phyloP scores from a whole-genome alignment of 2,888 invertebrate genomes.

The Lasioglossum villosulum region DNA sequence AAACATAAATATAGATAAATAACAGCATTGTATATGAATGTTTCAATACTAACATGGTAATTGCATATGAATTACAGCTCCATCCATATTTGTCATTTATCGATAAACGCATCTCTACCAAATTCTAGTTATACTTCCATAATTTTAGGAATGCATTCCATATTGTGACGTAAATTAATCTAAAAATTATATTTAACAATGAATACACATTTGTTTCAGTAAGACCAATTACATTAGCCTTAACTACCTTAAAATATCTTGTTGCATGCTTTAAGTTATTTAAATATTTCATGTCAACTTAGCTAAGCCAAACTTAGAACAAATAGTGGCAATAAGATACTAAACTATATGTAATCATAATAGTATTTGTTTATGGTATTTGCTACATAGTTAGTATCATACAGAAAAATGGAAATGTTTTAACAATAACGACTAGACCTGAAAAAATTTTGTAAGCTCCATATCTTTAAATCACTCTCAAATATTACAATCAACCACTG shows the following conservation, averaged over 20 bases:
- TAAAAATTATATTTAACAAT: constrained; percentile 6
- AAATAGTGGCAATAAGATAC: neutral
- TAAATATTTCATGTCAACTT: neutral
- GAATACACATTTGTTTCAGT: neutral
- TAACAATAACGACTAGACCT: neutral
- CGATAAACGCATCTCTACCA: neutral
- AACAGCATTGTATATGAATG: neutral
- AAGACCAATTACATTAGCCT: neutral
- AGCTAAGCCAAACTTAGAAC: too few relatives aligned
- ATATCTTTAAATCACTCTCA: neutral
- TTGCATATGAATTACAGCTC: neutral
- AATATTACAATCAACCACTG: neutral
- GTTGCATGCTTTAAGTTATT: neutral
- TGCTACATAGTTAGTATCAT: neutral
- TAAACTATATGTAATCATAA: neutral
- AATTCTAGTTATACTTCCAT: neutral
- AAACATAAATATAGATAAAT: neutral
- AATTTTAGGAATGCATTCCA: neutral
- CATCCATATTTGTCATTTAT: neutral
- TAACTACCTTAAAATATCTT: neutral
- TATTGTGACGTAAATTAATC: neutral
- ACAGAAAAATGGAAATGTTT: neutral
- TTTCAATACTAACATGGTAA: neutral
- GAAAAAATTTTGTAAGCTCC: neutral
- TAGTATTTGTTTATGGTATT: neutral